Conservation (phyloP, 2,888 invertebrate species). For the Mystacides longicornis region DNA sequence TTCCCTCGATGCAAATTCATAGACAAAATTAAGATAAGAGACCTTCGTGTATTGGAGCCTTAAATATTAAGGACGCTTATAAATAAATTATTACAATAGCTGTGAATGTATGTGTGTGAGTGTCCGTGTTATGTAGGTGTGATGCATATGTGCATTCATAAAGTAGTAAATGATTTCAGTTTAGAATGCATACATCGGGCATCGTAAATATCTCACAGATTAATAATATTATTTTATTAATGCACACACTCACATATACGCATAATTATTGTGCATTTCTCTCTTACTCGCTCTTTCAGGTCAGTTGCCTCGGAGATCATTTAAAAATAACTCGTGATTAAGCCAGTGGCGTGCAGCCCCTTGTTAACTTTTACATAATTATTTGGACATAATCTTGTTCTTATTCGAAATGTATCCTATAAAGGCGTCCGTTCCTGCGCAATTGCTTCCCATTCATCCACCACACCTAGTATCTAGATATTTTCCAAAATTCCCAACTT, state of each 20-base stretch:
- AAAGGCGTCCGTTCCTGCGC: too few species aligned
- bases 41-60: too few species aligned
- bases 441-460: too few species aligned
- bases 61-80: too few species aligned
- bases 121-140: not conserved
- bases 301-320: conserved; percentile 19
- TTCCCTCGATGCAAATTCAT: too few species aligned
- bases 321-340: conserved; percentile 21
- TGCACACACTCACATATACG: conserved; percentile 2
- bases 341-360: conserved; percentile 9
- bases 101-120: not conserved
- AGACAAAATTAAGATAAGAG: too few species aligned
- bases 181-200: conserved; percentile 22
- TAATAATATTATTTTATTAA: conserved; percentile 26
- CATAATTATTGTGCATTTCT: not conserved
- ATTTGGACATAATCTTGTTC: too few species aligned
- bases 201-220: conserved; percentile 23
- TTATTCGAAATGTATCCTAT: too few species aligned
- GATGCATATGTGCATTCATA: not conserved
- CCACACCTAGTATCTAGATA: too few species aligned
- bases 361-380: too few species aligned
- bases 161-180: conserved; percentile 18
- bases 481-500: too few species aligned
- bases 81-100: not conserved
- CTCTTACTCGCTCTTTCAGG: conserved; percentile 9